A percentile compares a stretch with the other conserved stretches of the same genome.
Conservation (phyloP, 2,113 vertebrate species). For the Sapayoa aenigma region DNA sequence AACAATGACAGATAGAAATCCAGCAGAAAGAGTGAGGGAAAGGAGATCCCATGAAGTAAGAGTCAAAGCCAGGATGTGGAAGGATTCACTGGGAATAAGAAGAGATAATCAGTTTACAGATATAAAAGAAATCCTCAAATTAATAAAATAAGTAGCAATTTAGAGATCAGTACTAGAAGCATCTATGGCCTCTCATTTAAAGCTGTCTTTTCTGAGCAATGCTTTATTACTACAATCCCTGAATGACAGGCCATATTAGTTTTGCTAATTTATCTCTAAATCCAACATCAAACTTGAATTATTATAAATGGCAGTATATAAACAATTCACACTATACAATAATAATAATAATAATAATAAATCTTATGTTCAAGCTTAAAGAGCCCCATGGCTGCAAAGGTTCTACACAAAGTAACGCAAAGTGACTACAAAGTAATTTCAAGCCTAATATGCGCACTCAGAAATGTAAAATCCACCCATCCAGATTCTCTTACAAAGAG, state of each 20-base stretch:
- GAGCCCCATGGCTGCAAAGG: neutral
- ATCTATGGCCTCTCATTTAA: neutral
- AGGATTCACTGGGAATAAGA: neutral
- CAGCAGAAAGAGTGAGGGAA: neutral
- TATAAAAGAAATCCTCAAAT: conserved; percentile 19
- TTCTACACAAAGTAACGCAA: neutral
- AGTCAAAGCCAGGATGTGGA: neutral
- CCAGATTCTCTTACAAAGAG: neutral
- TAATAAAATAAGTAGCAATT: conserved; percentile 12
- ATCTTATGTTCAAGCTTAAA: neutral
- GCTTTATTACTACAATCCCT: neutral
- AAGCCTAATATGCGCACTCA: neutral
- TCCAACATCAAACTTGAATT: neutral
- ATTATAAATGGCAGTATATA: neutral
- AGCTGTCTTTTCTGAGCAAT: neutral
- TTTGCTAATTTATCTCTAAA: conserved; percentile 16
- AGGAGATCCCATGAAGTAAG: neutral
- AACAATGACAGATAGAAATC: neutral
- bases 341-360: neutral
- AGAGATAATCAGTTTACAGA: neutral
- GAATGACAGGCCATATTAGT: neutral
- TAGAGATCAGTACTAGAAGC: neutral
- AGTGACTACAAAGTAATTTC: conserved; percentile 22
- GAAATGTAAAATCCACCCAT: conserved; percentile 13
- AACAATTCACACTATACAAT: neutral